Evolutionary conservation across 37 sponge, comb jelly and placozoan genomes (phyloP), one percentile per base, ranked within the genome.

Genomic region (Aphrocallistes beatrix): DNA sequence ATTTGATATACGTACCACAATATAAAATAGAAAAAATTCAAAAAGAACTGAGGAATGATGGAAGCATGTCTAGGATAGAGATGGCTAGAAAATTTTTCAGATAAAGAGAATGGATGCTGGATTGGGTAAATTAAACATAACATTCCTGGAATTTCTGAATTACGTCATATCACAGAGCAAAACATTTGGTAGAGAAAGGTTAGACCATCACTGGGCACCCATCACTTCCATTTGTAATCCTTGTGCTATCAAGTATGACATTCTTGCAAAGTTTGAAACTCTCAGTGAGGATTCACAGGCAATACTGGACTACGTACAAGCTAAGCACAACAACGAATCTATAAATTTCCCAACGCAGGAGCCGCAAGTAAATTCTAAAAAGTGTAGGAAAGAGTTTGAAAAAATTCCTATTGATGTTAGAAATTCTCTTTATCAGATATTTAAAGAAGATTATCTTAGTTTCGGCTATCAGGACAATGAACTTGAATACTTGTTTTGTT

Each of bases 221-320:
- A 60, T 60, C 21, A 60, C 75, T 60, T 3, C n/a, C 8, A 30
- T 60, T 30, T 60, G 75, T 60, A 30, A 60, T 60, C 75, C 75
- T 3, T 60, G 75, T 60, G 21, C 25, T 6, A 28, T 60, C 34
- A 3, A 30, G n/a, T 60, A 60, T 60, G 75, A 60, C 34, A 13
- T 60, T 13, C 10, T 60, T 19, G 75, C 32, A 25, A 60, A 60
- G 34, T 60, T 60, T 28, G 75, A 60, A 13, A 60, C 75, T 19
- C 34, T 60, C 28, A 3, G 21, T 60, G 75, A 60, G n/a, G 75
- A 60, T 13, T 60, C 75, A 60, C 32, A 60, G 34, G 21, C 21
- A 60, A 60, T 60, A 3, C 75, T 60, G 25, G 75, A 60, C 34
- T 60, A 60, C 34, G 75, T 60, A 60, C 75, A 60, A 60, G 32